Base-by-base conservation (phyloP, 2,797 vertebrate species). In the Myotis planiceps region DNA sequence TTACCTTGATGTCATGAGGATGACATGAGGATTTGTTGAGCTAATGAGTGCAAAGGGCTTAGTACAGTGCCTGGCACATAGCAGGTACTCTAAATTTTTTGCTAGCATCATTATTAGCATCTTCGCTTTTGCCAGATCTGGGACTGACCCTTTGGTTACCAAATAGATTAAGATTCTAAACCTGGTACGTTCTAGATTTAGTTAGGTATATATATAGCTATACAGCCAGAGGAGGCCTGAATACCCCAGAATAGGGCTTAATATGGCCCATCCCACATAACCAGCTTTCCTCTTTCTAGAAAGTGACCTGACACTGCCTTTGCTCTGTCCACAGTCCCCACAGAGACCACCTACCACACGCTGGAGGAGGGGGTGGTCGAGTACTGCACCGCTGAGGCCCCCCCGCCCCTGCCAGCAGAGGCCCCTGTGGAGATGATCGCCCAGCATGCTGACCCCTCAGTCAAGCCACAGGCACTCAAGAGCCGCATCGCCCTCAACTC, bases 401-500 rank as follows among this genome's bases (percentile, higher is more conserved):
- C 99, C 0, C 92, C 99, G 3, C 97, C 99, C 0, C 99, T 99
- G 60, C 96, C 99, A 0, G 0, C 98, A 0, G 99, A 99, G 96
- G 94, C 99, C 0, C 99, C 99, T 0, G 97, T 99, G 96, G 99
- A 99, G 97, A 99, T 99, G 98, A 98, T 99, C 86, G 97, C 99
- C 0, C 99, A 99, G 21, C 99, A 98, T 0, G 95, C 98, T 0
- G 99, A 99, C 34, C 96, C 99, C 12, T 98, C 99, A 0, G 98
- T 99, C 19, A 99, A 99, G 95, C 99, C 99, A 0, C 99, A 99
- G 97, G 99, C 99, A 45, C 98, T 99, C 87, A 99, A 99, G 97
- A 99, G 99, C 98, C 99, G 99, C 49, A 99, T 99, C 0, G 99
- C 99, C 63, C 99, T 99, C 53, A 99, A 99, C 98, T 99, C 99